These are phyloP conservation scores for Empidonax alnorum DNA, from an alignment of 2,113 vertebrate genomes.

Conservation along the genomic window DNA sequence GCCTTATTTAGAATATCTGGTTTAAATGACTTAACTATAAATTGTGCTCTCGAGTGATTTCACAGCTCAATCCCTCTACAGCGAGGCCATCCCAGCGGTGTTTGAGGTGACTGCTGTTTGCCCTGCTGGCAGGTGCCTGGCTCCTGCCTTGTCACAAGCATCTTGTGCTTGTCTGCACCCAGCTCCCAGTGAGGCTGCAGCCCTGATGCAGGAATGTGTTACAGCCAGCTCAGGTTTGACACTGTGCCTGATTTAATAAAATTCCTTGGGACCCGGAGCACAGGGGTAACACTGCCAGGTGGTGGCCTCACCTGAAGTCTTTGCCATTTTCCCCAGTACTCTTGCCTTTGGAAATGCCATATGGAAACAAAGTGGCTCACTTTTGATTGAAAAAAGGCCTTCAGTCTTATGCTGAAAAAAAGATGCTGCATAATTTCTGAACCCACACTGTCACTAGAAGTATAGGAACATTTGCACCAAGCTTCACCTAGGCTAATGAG, in stretches of 20 bases:
- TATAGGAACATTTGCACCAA: neutral
- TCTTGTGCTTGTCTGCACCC: neutral
- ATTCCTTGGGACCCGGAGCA: neutral
- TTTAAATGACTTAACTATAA: neutral
- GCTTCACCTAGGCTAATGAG: slow-evolving; percentile 9
- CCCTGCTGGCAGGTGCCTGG: neutral
- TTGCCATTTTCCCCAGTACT: neutral
- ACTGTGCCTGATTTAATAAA: neutral
- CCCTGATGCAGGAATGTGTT: neutral
- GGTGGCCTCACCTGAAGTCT: neutral
- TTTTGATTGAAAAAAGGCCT: neutral
- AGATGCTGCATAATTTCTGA: neutral
- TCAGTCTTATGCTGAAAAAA: neutral
- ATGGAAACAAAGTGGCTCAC: neutral
- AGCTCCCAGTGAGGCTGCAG: neutral
- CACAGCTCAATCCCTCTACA: neutral
- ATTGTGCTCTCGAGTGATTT: neutral
- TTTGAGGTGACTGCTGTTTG: neutral
- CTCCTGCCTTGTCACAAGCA: neutral
- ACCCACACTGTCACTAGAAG: neutral
- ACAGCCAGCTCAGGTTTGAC: neutral
- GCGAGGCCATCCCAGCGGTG: neutral
- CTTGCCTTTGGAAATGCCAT: neutral
- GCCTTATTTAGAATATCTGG: neutral
- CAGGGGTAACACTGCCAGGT: neutral